Evolutionary conservation across 30 jellyfish, hydroid and myxozoan genomes (phyloP).

Genomic region (Turritopsis dohrnii): DNA sequence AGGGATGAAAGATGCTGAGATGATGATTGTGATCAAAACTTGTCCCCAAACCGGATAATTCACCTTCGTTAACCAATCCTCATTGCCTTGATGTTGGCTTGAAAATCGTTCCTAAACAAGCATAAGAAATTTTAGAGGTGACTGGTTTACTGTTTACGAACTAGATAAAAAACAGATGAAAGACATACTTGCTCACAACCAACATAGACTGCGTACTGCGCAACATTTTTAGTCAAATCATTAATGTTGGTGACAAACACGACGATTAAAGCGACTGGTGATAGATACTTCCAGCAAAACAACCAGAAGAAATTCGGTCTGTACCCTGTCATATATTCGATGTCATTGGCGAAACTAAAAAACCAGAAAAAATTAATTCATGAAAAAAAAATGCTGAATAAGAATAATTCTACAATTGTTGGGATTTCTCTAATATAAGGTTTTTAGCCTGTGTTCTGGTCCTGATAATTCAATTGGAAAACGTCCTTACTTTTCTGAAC

Average conservation of each 20-base stretch:
- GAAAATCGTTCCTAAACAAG: slow-evolving; percentile 60
- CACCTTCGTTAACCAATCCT: slow-evolving; percentile 50
- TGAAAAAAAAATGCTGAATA: no score
- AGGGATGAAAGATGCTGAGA: slow-evolving; percentile 50
- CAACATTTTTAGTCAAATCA: slow-evolving; percentile 35
- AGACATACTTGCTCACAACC: slow-evolving; percentile 68
- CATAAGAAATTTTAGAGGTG: background rate
- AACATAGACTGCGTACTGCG: slow-evolving; percentile 66
- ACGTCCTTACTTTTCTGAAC: slow-evolving; percentile 72
- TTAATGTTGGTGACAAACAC: slow-evolving; percentile 66
- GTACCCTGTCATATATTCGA: slow-evolving; percentile 86
- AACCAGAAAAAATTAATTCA: background rate
- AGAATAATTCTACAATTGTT: no score
- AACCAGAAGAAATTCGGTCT: slow-evolving; percentile 78
- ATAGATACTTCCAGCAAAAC: slow-evolving; percentile 75
- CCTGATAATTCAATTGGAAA: background rate
- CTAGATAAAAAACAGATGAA: no score
- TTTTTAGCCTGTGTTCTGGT: no score
- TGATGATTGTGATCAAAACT: slow-evolving; percentile 45
- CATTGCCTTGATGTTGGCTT: slow-evolving; percentile 55
- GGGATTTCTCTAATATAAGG: no score
- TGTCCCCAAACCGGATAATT: slow-evolving; percentile 85
- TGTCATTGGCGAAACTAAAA: slow-evolving; percentile 85
- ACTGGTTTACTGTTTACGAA: background rate
- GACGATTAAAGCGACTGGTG: slow-evolving; percentile 66